Percentiles rank a stretch among this genome's conserved stretches.
These are phyloP conservation scores for Trichogramma pretiosum DNA, from an alignment of 1,140 invertebrate genomes.

Conservation along the genomic window DNA sequence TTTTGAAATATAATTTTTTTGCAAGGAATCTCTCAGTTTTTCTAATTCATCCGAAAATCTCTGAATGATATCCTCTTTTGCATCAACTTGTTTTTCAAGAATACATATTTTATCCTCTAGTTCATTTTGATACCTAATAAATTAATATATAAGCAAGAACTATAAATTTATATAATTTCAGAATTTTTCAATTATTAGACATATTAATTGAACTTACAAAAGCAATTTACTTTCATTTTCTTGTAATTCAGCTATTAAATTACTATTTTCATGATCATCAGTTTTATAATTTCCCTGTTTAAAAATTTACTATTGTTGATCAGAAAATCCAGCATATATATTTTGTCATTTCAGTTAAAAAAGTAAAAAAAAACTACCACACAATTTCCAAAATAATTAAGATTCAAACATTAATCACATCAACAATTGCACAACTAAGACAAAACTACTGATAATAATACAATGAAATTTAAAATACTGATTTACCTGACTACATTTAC, in stretches of 20 bases:
- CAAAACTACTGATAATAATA: too few species aligned
- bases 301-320: conserved; percentile 1
- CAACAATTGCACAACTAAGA: too few species aligned
- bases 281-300: conserved; percentile 17
- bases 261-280: conserved; percentile 14
- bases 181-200: too few species aligned
- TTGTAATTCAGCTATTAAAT: conserved; percentile 24
- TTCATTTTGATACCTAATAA: conserved; percentile 25
- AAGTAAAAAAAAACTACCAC: too few species aligned
- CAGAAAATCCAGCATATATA: too few species aligned
- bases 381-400: too few species aligned
- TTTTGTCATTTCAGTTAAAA: too few species aligned
- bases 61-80: conserved; percentile 24
- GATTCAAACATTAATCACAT: too few species aligned
- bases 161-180: too few species aligned
- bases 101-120: conserved; percentile 24
- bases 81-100: conserved; percentile 21
- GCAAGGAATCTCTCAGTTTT: conserved; percentile 23
- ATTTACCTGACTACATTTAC: conserved; percentile 31
- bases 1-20: background rate
- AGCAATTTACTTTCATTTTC: conserved; percentile 24
- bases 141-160: too few species aligned
- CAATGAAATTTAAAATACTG: conserved; percentile 13
- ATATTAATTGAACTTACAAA: conserved; percentile 30
- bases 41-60: conserved; percentile 23